Base-by-base conservation (phyloP, 2,888 invertebrate genomes). In the Alentia gelatinosa region DNA sequence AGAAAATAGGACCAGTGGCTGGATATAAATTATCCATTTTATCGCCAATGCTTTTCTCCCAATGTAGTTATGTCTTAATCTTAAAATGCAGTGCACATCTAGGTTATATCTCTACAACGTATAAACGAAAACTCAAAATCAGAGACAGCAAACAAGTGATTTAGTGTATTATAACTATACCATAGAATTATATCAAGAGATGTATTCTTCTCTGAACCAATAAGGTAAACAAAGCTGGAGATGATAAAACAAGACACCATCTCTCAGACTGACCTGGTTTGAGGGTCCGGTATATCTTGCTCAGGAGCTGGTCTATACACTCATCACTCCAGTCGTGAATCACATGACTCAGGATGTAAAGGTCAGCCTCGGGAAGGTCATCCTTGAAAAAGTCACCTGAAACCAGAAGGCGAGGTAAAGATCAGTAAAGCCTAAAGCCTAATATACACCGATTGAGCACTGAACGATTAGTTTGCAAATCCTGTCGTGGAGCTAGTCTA, bases 321-420 rank as follows among this genome's bases (percentile, higher is more conserved):
- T 92, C 91, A 19, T 93, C 92, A n/a, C 93, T 92, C 94, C 94
- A 94, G 89, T 93, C 94, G 89, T 94, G 94, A 1, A 94, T 88
- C 30, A 94, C 93, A 91, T 94, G 94, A 56, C 94, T 93, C 30
- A 94, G 90, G 19, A 94, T 91, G 84, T 93, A 94, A 19, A 94
- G 92, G 89, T 94, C 94, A 9, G 93, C 93, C 9, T 91, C 88
- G 0, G 94, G 94, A 26, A 94, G 91, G 26, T 92, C 92, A 75
- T 94, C 94, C 42, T 93, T 91, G 91, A 94, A 94, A 91, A 94
- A 94, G 91, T 94, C 93, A 40, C 94, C 94, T 94, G 91, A 1
- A 92, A n/a, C n/a, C 47, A 42, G 15, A 42, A 42, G 7, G 47
- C 15, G 47, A 15, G 47, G 47, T 42, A 42, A 42, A 15, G 47